phyloP scores from a whole-genome alignment of 2,888 invertebrate genomes.

The Agrochola lota region DNA sequence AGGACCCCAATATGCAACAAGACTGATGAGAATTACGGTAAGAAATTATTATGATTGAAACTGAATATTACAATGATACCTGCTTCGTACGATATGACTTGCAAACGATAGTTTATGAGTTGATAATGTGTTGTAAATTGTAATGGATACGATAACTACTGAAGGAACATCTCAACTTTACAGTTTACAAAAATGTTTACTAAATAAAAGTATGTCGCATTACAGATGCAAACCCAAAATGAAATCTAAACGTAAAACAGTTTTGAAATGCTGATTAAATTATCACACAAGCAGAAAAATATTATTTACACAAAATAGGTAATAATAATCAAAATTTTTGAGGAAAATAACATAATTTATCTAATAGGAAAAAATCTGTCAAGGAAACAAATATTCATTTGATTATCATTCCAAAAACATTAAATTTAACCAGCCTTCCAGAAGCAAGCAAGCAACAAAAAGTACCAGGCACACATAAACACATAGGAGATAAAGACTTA shows the following conservation, averaged over 20 bases:
- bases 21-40: constrained; percentile 24
- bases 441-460: constrained; percentile 27
- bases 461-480: constrained; percentile 45
- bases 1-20: constrained; percentile 12
- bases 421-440: constrained; percentile 47
- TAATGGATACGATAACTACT: constrained; percentile 53
- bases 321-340: too few relatives aligned
- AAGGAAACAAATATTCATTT: background rate
- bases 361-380: background rate
- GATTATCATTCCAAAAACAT: background rate
- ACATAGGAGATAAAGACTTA: constrained; percentile 75
- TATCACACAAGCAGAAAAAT: background rate
- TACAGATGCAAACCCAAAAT: constrained; percentile 40
- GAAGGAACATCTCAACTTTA: constrained; percentile 19
- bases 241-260: constrained; percentile 1
- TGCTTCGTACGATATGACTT: constrained; percentile 11
- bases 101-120: constrained; percentile 26
- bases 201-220: constrained; percentile 21
- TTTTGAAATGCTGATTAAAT: constrained; percentile 51
- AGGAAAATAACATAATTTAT: background rate
- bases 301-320: too few relatives aligned
- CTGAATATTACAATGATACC: constrained; percentile 26
- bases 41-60: constrained; percentile 32
- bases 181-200: background rate
- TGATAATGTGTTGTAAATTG: constrained; percentile 47